Evolutionary conservation across 1,140 invertebrate species (phyloP).

Genomic region (Drepana arcuata): DNA sequence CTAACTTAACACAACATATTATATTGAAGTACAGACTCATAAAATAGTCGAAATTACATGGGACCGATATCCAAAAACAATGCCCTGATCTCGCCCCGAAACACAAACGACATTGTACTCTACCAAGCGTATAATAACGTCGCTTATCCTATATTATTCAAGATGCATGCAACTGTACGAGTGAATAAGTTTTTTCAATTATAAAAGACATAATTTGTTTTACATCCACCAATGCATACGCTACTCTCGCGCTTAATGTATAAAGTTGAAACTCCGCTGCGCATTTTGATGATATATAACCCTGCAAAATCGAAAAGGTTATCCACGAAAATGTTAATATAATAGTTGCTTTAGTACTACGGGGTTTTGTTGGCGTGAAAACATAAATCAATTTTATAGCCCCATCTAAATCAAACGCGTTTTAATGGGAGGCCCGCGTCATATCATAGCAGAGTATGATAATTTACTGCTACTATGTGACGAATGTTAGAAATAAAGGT

Average conservation of each 20-base stretch:
- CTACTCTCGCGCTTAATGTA: not conserved
- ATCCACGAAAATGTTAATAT: constrained; percentile 72
- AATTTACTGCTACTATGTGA: constrained; percentile 73
- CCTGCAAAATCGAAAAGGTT: constrained; percentile 53
- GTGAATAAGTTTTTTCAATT: constrained; percentile 62
- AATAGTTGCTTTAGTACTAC: constrained; percentile 69
- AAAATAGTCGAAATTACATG: constrained; percentile 59
- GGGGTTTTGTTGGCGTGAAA: constrained; percentile 70
- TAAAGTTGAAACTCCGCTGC: constrained; percentile 21
- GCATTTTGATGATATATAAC: constrained; percentile 27
- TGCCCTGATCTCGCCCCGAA: constrained; percentile 24
- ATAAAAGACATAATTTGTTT: constrained; percentile 54
- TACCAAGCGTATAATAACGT: constrained; percentile 33
- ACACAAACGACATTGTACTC: constrained; percentile 15
- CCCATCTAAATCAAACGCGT: constrained; percentile 73
- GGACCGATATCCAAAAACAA: constrained; percentile 58
- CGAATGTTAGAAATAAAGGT: constrained; percentile 72
- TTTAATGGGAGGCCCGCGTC: constrained; percentile 73
- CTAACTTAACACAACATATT: constrained; percentile 19
- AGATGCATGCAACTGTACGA: constrained; percentile 50
- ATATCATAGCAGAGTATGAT: constrained; percentile 73
- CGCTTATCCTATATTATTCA: constrained; percentile 22
- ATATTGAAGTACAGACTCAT: constrained; percentile 37
- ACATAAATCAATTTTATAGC: constrained; percentile 74
- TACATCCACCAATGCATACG: not conserved